Evolutionary conservation across 2,113 vertebrate species (phyloP).

Genomic region (Prionailurus viverrinus): DNA sequence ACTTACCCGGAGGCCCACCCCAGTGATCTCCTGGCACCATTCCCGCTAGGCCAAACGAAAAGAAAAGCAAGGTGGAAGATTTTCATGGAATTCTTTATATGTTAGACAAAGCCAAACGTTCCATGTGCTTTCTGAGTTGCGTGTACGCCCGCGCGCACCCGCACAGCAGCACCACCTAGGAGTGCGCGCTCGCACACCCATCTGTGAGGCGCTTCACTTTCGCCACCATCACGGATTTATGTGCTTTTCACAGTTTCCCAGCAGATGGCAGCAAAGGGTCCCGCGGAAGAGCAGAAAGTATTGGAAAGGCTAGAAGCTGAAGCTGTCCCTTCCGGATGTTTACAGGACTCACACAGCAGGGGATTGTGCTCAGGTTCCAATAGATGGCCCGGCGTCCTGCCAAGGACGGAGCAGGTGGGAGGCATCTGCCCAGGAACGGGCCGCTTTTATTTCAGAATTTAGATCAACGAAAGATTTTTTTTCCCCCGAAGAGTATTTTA

Average conservation of each 20-base stretch:
- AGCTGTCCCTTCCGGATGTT: rapidly evolving
- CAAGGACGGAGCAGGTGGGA: background rate
- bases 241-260: background rate
- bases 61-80: background rate
- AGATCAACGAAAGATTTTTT: background rate
- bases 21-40: background rate
- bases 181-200: too few relatives aligned
- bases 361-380: background rate
- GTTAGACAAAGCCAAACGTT: background rate
- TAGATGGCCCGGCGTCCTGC: rapidly evolving
- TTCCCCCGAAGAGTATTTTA: background rate
- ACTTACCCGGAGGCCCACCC: too few relatives aligned
- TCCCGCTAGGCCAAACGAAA: background rate
- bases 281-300: background rate
- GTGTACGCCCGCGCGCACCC: too few relatives aligned
- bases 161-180: background rate
- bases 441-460: background rate
- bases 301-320: too few relatives aligned
- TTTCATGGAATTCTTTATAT: background rate
- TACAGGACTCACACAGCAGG: background rate
- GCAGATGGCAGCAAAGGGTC: conserved; percentile 55
- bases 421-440: background rate
- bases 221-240: background rate
- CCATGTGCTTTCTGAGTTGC: background rate
- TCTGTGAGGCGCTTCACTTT: background rate